phyloP scores from a whole-genome alignment of 2,113 vertebrate species.

The Talpa occidentalis region DNA sequence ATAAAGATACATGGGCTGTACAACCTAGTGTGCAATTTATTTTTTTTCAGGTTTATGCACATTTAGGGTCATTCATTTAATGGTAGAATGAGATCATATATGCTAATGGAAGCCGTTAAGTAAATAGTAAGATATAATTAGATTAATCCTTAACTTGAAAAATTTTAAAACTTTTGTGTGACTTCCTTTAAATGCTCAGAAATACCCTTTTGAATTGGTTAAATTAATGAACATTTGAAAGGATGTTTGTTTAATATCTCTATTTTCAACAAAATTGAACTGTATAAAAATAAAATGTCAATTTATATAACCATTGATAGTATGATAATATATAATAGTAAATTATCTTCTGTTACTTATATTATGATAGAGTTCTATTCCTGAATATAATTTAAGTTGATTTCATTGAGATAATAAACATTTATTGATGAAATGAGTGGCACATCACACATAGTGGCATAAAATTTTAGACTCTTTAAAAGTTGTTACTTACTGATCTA shows the following conservation, averaged over 20 bases:
- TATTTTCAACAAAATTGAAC: constrained; percentile 22
- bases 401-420: constrained; percentile 70
- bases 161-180: not conserved
- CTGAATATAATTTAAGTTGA: constrained; percentile 44
- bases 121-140: not conserved
- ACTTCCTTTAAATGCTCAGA: not conserved
- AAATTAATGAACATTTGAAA: not conserved
- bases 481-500: constrained; percentile 73
- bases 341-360: constrained; percentile 22
- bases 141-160: not conserved
- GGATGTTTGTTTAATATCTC: not conserved
- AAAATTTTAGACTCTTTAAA: constrained; percentile 43
- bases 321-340: not conserved
- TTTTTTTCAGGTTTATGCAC: not conserved
- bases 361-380: not conserved
- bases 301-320: not conserved
- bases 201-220: not conserved
- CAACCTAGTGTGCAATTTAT: not conserved
- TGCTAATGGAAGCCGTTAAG: not conserved
- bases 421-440: constrained; percentile 77
- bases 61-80: not conserved
- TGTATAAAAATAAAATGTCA: not conserved
- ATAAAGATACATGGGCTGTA: not conserved
- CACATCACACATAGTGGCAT: constrained; percentile 66
- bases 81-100: not conserved